Base-by-base conservation (phyloP, 2,797 vertebrate genomes). In the Amazona finschi region DNA sequence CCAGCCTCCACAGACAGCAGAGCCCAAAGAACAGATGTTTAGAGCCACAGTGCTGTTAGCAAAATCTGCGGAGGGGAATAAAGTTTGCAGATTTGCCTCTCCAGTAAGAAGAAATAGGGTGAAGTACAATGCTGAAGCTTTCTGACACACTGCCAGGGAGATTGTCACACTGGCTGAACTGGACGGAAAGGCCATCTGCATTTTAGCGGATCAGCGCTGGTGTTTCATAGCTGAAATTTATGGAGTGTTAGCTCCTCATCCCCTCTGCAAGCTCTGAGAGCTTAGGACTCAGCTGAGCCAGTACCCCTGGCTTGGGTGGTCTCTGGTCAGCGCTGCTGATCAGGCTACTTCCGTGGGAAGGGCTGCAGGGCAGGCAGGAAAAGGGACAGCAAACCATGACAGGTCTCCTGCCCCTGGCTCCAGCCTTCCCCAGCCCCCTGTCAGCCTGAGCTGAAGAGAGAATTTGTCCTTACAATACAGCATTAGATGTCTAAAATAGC, bases 231-330 rank as follows among this genome's bases (percentile, higher is more conserved):
- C 12, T 78, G 52, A 50, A 90, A 85, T 50, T 33, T 12, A 58
- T 2, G 11, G 69, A 65, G 11, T 12, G 11, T 11, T 75, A 43
- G 21, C 20, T 72, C 44, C 9, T 65, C 25, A 52, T 44, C 12
- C 24, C 43, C 33, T 28, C 72, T 67, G 24, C 19, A 73, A 69
- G n/a, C 28, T 66, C 44, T 52, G 8, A 49, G 33, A 66, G 33
- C 41, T 8, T 5, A 0, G 25, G 46, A 66, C 55, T 31, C 36
- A 17, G 39, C 30, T 55, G 43, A 76, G 60, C 24, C 0, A 0
- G 16, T 15, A 60, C 9, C 12, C 30, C 17, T 50, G 72, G 25
- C 6, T 67, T 46, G 18, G 67, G 39, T 52, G 50, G 74, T n/a
- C 41, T 18, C 44, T 5, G 8, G 33, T 39, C 69, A 31, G 15